Conservation (phyloP, 2,888 invertebrate genomes). For the Dasypolia templi region DNA sequence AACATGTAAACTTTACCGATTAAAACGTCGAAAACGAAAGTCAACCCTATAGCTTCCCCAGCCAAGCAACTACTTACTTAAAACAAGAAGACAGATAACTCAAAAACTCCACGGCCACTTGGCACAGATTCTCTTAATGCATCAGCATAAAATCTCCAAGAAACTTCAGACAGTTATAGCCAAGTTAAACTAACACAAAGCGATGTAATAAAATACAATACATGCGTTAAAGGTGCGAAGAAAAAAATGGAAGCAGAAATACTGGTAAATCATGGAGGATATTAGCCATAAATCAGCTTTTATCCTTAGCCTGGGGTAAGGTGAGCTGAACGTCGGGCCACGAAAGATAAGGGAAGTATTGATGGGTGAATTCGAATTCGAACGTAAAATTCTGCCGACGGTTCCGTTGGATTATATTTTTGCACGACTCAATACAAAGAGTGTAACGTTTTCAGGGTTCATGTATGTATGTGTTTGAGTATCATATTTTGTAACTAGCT, state of each 20-base stretch:
- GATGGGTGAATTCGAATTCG: not conserved
- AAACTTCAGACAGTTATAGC: slow-evolving; percentile 57
- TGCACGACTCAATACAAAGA: not conserved
- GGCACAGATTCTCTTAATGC: slow-evolving; percentile 17
- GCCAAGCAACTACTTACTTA: not conserved
- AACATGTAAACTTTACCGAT: not conserved
- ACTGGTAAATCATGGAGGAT: slow-evolving; percentile 80
- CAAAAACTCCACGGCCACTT: slow-evolving; percentile 13
- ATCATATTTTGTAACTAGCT: not conserved
- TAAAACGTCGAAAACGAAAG: not conserved
- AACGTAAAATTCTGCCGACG: not conserved
- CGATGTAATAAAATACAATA: slow-evolving; percentile 72
- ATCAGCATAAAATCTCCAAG: slow-evolving; percentile 28
- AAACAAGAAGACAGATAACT: slow-evolving; percentile 22
- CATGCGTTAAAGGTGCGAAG: slow-evolving; percentile 64
- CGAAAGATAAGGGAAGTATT: slow-evolving; percentile 38
- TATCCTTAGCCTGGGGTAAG: slow-evolving; percentile 75
- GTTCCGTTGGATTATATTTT: not conserved
- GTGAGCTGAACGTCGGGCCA: slow-evolving; percentile 71
- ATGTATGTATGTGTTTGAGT: not conserved
- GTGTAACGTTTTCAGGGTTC: not conserved
- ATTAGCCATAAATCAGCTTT: slow-evolving; percentile 83
- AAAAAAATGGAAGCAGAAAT: slow-evolving; percentile 71
- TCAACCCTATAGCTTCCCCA: not conserved
- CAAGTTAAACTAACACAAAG: slow-evolving; percentile 56